A percentile compares a stretch with the other conserved stretches of the same genome.
These are phyloP conservation scores for Pseudorhiza aurosa DNA, from an alignment of 30 jellyfish, hydroid and myxozoan species.

Conservation along the genomic window DNA sequence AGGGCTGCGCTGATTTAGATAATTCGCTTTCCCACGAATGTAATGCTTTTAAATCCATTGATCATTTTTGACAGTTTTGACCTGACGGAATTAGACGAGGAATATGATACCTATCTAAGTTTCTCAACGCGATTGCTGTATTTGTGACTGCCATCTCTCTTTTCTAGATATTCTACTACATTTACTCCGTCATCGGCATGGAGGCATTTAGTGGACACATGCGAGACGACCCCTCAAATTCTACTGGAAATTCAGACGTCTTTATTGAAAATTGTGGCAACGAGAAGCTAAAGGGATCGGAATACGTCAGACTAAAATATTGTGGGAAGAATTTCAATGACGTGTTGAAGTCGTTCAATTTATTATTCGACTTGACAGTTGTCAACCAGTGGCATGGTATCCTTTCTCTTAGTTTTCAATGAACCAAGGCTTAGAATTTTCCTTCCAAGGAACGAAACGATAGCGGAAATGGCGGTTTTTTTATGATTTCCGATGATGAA, in stretches of 20 bases:
- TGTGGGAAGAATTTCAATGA: constrained; percentile 96
- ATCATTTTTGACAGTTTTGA: too few species aligned
- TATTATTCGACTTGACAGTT: constrained; percentile 88
- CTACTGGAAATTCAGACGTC: constrained; percentile 15
- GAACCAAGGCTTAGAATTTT: too few species aligned
- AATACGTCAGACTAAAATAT: constrained; percentile 75
- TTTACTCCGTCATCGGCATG: constrained; percentile 93
- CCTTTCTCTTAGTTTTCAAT: constrained; percentile 25
- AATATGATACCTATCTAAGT: too few species aligned
- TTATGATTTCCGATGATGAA: too few species aligned
- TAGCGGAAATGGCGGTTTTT: too few species aligned
- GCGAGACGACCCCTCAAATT: constrained; percentile 26
- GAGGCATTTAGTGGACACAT: constrained; percentile 79
- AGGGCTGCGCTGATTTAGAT: too few species aligned
- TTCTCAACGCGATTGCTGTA: too few species aligned
- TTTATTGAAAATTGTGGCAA: constrained; percentile 75
- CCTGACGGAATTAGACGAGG: too few species aligned
- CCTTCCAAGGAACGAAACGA: too few species aligned
- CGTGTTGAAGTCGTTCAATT: constrained; percentile 80
- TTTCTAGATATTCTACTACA: constrained; percentile 84
- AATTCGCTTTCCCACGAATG: too few species aligned
- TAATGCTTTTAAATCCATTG: too few species aligned
- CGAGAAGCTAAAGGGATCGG: constrained; percentile 59
- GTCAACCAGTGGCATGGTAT: constrained; percentile 99
- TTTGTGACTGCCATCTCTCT: too few species aligned